Evolutionary conservation across 2,888 invertebrate genomes (phyloP).

Genomic region (Ectobius pallidus): DNA sequence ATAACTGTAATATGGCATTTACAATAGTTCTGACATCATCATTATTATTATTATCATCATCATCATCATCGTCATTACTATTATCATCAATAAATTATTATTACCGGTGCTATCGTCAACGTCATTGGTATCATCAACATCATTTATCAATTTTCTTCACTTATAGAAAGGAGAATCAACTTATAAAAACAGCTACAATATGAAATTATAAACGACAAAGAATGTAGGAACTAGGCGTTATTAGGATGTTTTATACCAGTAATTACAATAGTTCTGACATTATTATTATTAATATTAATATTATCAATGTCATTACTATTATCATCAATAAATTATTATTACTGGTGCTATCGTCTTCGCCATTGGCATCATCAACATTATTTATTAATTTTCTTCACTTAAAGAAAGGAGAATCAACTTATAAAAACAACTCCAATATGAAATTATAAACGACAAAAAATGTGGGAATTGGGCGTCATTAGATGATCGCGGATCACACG

Average conservation of each 20-base stretch:
- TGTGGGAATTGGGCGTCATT: no score
- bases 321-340: slow-evolving; percentile 1
- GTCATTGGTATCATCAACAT: neutral
- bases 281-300: slow-evolving; percentile 2
- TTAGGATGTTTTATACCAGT: no score
- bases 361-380: neutral
- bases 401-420: neutral
- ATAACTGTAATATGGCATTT: no score
- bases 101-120: neutral
- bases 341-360: neutral
- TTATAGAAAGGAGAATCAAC: neutral
- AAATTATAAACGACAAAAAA: no score
- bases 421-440: neutral
- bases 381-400: neutral
- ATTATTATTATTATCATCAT: slow-evolving; percentile 9
- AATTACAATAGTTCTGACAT: no score
- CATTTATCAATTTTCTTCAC: neutral
- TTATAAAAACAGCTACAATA: neutral
- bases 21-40: no score
- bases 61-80: slow-evolving; percentile 9
- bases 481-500: neutral
- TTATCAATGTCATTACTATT: slow-evolving; percentile 5
- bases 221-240: no score
- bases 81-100: slow-evolving; percentile 1
- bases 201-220: no score